Base-by-base conservation (phyloP, 2,888 invertebrate species). In the Petrolisthes manimaculis region DNA sequence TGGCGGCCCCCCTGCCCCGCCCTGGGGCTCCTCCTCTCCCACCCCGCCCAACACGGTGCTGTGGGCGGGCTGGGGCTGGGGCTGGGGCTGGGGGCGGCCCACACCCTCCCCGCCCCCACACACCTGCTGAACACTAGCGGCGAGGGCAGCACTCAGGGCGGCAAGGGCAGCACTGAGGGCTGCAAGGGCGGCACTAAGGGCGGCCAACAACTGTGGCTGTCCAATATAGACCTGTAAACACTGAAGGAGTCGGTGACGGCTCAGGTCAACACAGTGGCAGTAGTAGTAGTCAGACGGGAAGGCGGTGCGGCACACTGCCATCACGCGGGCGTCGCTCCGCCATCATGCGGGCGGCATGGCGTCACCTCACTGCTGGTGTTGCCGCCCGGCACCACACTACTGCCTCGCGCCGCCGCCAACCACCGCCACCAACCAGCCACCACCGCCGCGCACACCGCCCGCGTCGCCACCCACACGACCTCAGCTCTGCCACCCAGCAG, bases 261-360 rank as follows among this genome's bases (percentile, higher is more conserved):
- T n/a, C 2, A 18, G 3, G 61, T 9, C 61, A 18, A 18, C 61
- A 61, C 12, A 61, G 61, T 3, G 61, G 61, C 18, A 18, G 61
- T 18, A 21, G 71, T 3, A 21, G 71, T 1, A 18, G 18, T 71
- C 71, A 71, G 71, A 21, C 71, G 71, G 71, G 12, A 5, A 3
- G 71, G 71, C 71, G 71, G 71, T 14, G 71, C 71, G 71, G 71
- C 71, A 71, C 71, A 71, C 71, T 14, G 71, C 71, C 71, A 71
- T 71, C 71, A 71, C 71, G 71, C 71, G 18, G 71, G 71, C 18
- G 71, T 71, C 71, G 71, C 71, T 71, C 21, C 18, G 18, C 18
- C 71, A 12, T n/a, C 21, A 12, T 71, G 14, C 71, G 14, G 71
- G 71, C 71, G 71, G 14, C 71, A 71, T 9, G 71, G 71, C 71